These are phyloP conservation scores for Parazoanthus swiftii DNA, from an alignment of 92 coral and sea anemone genomes.

Conservation along the genomic window DNA sequence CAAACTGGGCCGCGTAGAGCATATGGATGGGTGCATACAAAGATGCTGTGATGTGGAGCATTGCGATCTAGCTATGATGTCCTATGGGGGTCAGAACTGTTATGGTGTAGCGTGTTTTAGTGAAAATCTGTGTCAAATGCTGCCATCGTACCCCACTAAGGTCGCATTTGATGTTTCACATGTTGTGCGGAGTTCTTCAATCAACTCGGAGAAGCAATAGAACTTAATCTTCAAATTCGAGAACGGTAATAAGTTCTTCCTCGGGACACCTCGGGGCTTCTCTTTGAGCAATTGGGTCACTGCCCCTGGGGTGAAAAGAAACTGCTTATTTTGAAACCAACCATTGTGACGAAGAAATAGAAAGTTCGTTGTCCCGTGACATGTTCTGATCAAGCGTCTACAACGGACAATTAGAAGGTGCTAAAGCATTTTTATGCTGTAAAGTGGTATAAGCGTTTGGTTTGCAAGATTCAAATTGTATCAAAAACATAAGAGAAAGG, in stretches of 20 bases:
- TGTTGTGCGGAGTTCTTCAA: conserved; percentile 49
- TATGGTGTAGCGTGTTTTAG: conserved; percentile 85
- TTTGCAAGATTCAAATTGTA: not conserved
- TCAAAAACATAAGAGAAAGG: not conserved
- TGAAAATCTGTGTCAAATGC: conserved; percentile 79
- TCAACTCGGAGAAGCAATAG: not conserved
- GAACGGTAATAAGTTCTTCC: not conserved
- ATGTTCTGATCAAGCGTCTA: not conserved
- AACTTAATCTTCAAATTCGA: not conserved
- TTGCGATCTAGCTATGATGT: conserved; percentile 92
- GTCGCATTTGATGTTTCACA: conserved; percentile 80
- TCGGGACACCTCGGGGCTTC: not conserved
- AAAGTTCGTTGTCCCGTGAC: conserved; percentile 31
- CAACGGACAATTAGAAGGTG: not conserved
- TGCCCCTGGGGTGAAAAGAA: conserved; percentile 7
- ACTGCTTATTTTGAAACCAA: conserved; percentile 34
- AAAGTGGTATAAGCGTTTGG: not conserved
- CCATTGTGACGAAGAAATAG: not conserved
- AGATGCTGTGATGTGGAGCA: conserved; percentile 69
- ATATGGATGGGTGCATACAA: conserved; percentile 72
- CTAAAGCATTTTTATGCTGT: not conserved
- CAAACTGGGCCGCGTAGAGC: conserved; percentile 71
- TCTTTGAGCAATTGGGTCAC: conserved; percentile 35
- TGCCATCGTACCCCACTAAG: conserved; percentile 85
- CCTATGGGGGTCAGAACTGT: conserved; percentile 79